Base-by-base conservation (phyloP, 1,140 invertebrate species). In the Drosophila elegans region DNA sequence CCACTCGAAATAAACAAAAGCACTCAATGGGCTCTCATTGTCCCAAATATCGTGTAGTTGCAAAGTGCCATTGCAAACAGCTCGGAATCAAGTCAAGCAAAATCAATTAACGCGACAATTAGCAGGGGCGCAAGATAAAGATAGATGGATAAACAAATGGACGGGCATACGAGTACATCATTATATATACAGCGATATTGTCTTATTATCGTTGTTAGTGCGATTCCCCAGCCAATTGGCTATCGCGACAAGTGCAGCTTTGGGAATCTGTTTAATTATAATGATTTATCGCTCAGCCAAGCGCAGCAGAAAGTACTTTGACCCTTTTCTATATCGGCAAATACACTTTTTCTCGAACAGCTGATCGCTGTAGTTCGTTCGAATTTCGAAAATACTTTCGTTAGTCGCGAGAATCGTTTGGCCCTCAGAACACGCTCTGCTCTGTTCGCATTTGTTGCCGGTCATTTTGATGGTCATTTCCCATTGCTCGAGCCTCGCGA, bases 51-150 rank as follows among this genome's bases (percentile, higher is more conserved):
- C 64, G 56, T 46, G 46, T 51, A 57, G 29, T 54, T 46, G 56
- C 55, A 62, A 83, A 74, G 77, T 76, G 66, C 53, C 57, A 78
- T 36, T 46, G 80, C 62, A 75, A 78, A 74, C 53, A 80, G 45
- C 59, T 76, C 56, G 60, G 61, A 66, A 73, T 74, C 74, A 51
- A 80, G 71, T 77, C 55, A 66, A 66, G 68, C 67, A 56, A 67
- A 67, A 42, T 11, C 62, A 84, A 80, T 84, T 77, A 85, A 80
- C 67, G 68, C 63, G 49, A 71, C 69, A 85, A 85, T 80, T 85
- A 84, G 60, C 76, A 59, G 52, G 13, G 53, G 25, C 34, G 39
- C 55, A 41, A 51, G 42, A 57, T 54, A 48, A 53, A 79, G 45
- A 80, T 57, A 64, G 25, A 60, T 63, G 60, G 46, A 63, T 54